Conservation (phyloP, 2,113 vertebrate species). For the Macrotus californicus region DNA sequence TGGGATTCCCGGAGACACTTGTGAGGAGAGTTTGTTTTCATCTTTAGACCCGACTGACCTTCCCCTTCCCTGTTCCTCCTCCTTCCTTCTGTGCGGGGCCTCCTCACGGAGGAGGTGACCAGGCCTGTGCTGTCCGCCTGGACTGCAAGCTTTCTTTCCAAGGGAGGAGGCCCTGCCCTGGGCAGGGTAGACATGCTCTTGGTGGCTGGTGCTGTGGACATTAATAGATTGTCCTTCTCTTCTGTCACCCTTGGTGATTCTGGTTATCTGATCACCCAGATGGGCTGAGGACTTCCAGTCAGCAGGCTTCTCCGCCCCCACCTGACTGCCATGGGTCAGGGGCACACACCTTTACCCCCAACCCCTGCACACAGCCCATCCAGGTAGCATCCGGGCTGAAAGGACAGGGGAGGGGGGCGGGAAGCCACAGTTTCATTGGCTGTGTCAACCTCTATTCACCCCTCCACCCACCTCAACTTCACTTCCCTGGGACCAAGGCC, state of each 20-base stretch:
- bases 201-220: not conserved
- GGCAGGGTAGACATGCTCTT: not conserved
- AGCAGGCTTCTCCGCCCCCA: not conserved
- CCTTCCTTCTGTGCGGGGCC: constrained; percentile 80
- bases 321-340: not conserved
- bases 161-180: not conserved
- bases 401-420: not conserved
- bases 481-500: not conserved
- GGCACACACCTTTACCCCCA: not conserved
- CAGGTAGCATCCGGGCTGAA: not conserved
- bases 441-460: not conserved
- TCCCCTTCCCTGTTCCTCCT: not conserved
- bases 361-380: not conserved
- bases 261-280: constrained; percentile 5
- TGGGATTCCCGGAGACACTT: not conserved
- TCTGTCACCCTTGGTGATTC: not conserved
- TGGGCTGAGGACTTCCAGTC: constrained; percentile 4
- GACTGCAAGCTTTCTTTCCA: not conserved
- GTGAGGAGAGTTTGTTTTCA: not conserved
- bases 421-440: not conserved
- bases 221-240: constrained; percentile 1
- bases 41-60: not conserved
- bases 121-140: not conserved
- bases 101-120: not conserved
- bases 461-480: not conserved